Evolutionary conservation across 2,797 vertebrate species (phyloP), one percentile per base, ranked within the genome.

Genomic region (Sylvilagus floridanus): DNA sequence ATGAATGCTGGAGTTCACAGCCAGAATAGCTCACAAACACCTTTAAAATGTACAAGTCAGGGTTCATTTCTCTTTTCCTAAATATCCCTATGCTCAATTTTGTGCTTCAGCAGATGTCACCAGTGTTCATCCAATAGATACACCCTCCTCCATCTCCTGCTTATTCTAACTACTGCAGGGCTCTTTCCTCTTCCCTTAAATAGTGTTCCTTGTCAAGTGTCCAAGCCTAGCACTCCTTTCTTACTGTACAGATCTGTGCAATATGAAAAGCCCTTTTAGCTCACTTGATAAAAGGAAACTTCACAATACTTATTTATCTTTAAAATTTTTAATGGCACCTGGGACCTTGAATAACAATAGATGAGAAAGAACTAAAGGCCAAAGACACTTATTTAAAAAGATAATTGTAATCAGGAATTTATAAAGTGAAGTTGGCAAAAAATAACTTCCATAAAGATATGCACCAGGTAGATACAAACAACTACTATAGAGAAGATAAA

Each of bases 401-500:
- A 4, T 42, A 6, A 17, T 32, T 12, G 19, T 24, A 35, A 63
- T 16, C 28, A n/a, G n/a, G 35, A 72, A 73, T 22, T 22, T 90
- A 16, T 62, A 24, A 77, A 13, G 26, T 22, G 14, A 87, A 30
- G 42, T 60, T 57, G 65, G 30, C 16, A 69, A 62, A 12, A 37
- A 86, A 17, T 0, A 8, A 4, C 2, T 69, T 76, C 66, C 62
- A 3, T 60, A 84, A 76, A 3, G 14, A 82, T 52, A 7, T n/a
- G 2, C 2, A 32, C 63, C 30, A 1, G 14, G 2, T 30, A 28
- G 60, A 32, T 30, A 9, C 52, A 85, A 63, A 28, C 0, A 6
- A 7, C 37, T 22, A 14, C 9, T 57, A 35, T 0, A n/a, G 62
- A 2, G 0, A 3, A 5, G 26, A 30, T 4, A 54, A 21, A 11